Base-by-base conservation (phyloP, 2,797 vertebrate genomes). In the Trachops cirrhosus region DNA sequence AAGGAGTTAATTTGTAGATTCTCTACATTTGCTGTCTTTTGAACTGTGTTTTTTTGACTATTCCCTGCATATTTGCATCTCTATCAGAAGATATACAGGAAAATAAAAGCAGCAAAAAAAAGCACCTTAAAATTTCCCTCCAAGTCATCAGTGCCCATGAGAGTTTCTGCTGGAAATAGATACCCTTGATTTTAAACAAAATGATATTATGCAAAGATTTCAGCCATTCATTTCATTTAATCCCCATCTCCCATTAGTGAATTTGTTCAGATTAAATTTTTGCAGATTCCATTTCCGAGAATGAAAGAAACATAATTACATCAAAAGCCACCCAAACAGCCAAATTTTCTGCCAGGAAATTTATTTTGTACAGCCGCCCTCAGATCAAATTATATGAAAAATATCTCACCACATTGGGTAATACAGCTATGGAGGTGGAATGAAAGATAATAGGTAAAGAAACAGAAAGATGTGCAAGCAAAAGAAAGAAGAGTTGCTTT, bases 381-480 rank as follows among this genome's bases (percentile, higher is more conserved):
- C 34, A 86, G 57, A 86, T 5, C 10, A 86, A 54, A 83, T 48
- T 62, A 34, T 86, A 29, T 88, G 48, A 83, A 91, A 95, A 73
- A 90, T 83, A 46, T 1, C 19, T 67, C 74, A 46, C 9, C 32
- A n/a, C 22, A 52, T 41, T 85, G 52, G 32, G 59, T 78, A 77
- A 70, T 62, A 64, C 0, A 82, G 32, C 29, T 89, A 6, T 86
- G 5, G 32, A 74, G 10, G 37, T 97, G 22, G 8, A 80, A 84
- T 79, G 87, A 74, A 9, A 91, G 71, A 73, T 62, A 94, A 78
- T 71, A 83, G 14, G 24, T 70, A 80, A 86, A 87, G 52, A 96
- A 80, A 18, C 67, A 92, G 80, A 96, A 57, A 16, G 29, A 6
- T 57, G 6, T 41, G 2, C 4, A 75, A 74, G 6, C 24, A 74